A percentile compares a stretch with the other conserved stretches of the same genome.
Conservation (phyloP, 2,888 invertebrate species). For the Exephanes ischioxanthus region DNA sequence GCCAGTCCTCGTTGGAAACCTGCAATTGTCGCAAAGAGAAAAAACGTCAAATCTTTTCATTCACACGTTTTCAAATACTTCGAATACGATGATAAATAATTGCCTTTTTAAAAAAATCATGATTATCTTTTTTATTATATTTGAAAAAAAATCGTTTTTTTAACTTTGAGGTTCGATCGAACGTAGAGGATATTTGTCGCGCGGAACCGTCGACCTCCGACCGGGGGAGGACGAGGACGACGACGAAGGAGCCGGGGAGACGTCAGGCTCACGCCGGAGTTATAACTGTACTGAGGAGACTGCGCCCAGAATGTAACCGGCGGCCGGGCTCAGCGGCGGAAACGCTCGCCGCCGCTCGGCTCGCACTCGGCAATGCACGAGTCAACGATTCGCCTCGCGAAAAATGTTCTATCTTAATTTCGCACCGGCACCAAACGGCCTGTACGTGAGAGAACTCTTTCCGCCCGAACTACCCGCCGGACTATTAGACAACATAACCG, state of each 20-base stretch:
- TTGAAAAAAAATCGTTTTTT: background rate
- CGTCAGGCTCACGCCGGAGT: slow-evolving; percentile 78
- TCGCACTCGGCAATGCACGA: slow-evolving; percentile 39
- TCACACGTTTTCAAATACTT: background rate
- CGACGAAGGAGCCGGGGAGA: slow-evolving; percentile 56
- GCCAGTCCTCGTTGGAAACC: slow-evolving; percentile 31
- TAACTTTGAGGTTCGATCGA: background rate
- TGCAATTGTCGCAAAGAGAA: slow-evolving; percentile 21
- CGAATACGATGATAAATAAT: background rate
- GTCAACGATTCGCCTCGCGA: slow-evolving; percentile 36
- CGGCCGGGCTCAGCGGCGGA: slow-evolving; percentile 13
- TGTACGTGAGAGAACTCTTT: slow-evolving; percentile 25
- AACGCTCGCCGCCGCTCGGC: slow-evolving; percentile 32
- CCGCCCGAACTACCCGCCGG: background rate
- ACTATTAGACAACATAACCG: background rate
- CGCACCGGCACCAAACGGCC: slow-evolving; percentile 11
- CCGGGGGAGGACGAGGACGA: slow-evolving; percentile 42
- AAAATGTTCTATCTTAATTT: slow-evolving; percentile 48
- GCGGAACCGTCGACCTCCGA: slow-evolving; percentile 40
- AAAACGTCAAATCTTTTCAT: background rate
- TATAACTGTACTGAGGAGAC: slow-evolving; percentile 80
- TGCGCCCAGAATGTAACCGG: slow-evolving; percentile 67
- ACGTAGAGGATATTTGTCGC: slow-evolving; percentile 11
- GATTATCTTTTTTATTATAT: background rate
- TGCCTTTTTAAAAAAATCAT: background rate